phyloP scores from a whole-genome alignment of 2,888 invertebrate genomes.

The Smittia sp. region DNA sequence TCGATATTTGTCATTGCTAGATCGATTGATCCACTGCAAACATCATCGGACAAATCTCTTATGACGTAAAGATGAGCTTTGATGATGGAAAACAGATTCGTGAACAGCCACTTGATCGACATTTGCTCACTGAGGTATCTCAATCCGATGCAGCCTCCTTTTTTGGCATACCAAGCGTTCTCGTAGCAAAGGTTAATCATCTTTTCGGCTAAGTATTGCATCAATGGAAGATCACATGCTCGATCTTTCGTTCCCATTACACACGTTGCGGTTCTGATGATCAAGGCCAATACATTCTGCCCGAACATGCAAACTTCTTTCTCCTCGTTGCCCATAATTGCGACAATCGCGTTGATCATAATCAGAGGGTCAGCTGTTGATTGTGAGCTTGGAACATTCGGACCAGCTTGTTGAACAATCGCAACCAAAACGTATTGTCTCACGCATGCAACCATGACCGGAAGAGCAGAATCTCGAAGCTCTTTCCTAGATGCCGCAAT shows the following conservation, averaged over 20 bases:
- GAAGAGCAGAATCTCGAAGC: constrained; percentile 75
- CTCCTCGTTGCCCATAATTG: constrained; percentile 96
- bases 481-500: constrained; percentile 95
- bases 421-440: constrained; percentile 94
- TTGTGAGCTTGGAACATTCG: constrained; percentile 53
- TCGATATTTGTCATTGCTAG: constrained; percentile 91
- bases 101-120: constrained; percentile 82
- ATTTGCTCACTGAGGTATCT: constrained; percentile 85
- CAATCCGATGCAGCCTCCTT: constrained; percentile 92
- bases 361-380: constrained; percentile 80
- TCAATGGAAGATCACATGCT: constrained; percentile 84
- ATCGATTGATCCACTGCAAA: constrained; percentile 94
- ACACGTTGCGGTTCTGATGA: constrained; percentile 85
- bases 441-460: constrained; percentile 84
- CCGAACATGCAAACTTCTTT: constrained; percentile 94
- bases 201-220: constrained; percentile 90
- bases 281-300: constrained; percentile 79
- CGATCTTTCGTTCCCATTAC: constrained; percentile 84
- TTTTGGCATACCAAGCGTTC: constrained; percentile 95
- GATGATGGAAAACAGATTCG: constrained; percentile 80
- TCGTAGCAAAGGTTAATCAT: constrained; percentile 95
- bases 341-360: constrained; percentile 85
- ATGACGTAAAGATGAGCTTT: constrained; percentile 88
- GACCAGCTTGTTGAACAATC: constrained; percentile 88
- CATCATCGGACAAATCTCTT: constrained; percentile 93